These are phyloP conservation scores for Pseudomyrmex sp. DNA, from an alignment of 1,140 invertebrate genomes.

Conservation along the genomic window DNA sequence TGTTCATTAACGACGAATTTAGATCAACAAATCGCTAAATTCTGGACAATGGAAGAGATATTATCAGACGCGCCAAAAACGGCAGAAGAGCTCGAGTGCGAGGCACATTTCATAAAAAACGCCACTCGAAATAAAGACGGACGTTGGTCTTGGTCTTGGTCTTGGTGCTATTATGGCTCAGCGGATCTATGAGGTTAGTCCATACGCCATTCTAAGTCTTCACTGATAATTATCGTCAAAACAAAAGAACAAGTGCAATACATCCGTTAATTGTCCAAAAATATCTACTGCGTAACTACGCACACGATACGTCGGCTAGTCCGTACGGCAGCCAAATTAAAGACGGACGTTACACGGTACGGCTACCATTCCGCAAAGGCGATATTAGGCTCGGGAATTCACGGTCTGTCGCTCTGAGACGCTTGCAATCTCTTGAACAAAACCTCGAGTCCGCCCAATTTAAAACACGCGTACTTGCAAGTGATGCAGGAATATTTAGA, in stretches of 20 bases:
- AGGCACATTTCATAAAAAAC: not conserved
- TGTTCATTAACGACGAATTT: not conserved
- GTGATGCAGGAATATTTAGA: conserved; percentile 1
- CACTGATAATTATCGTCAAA: no score
- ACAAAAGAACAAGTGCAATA: no score
- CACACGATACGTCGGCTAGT: no score
- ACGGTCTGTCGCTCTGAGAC: not conserved
- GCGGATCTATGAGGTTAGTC: no score
- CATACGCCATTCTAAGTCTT: no score
- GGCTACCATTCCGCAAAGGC: not conserved
- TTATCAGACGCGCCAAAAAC: not conserved
- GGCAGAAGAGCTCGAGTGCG: not conserved
- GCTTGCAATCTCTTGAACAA: not conserved
- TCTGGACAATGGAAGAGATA: not conserved
- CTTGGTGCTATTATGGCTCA: no score
- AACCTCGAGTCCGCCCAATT: not conserved
- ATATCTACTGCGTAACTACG: no score
- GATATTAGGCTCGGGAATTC: not conserved
- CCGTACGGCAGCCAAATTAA: no score
- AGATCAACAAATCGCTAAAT: not conserved
- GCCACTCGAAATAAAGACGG: not conserved
- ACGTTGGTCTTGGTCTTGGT: no score
- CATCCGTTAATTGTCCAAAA: no score
- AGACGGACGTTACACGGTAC: not conserved
- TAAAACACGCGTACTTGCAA: not conserved